Evolutionary conservation across 2,797 vertebrate species (phyloP).

Genomic region (Girardinus metallicus): DNA sequence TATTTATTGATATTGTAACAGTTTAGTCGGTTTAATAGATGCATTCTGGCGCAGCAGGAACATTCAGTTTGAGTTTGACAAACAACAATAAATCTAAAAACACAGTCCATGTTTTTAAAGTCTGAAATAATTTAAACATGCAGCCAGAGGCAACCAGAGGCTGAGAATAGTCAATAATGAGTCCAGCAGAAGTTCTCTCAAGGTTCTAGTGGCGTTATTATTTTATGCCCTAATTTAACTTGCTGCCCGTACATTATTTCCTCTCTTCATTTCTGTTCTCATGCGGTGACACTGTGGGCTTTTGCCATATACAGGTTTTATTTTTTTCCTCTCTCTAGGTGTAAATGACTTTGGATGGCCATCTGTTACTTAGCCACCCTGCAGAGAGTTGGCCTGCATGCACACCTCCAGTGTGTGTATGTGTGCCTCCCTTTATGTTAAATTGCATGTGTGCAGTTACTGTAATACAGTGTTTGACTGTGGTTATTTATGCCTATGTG

Average conservation of each 20-base stretch:
- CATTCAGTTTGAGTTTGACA: too few relatives aligned
- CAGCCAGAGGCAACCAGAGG: neutral
- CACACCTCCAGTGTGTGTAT: slow-evolving; percentile 64
- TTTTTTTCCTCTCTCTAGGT: slow-evolving; percentile 66
- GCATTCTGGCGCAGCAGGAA: too few relatives aligned
- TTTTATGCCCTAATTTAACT: neutral
- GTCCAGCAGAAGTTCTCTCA: neutral
- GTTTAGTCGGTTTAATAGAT: too few relatives aligned
- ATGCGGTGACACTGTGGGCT: slow-evolving; percentile 29
- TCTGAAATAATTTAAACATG: neutral
- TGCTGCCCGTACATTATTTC: neutral
- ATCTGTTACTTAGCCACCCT: slow-evolving; percentile 79
- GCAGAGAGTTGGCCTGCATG: slow-evolving; percentile 79
- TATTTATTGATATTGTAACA: too few relatives aligned
- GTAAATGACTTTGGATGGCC: slow-evolving; percentile 82
- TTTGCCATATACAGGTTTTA: slow-evolving; percentile 53
- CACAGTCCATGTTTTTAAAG: neutral
- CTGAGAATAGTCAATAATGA: neutral
- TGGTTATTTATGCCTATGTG: slow-evolving; percentile 63
- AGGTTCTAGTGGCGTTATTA: neutral
- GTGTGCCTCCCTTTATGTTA: slow-evolving; percentile 60
- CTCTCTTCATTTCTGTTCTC: slow-evolving; percentile 14
- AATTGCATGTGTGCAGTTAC: slow-evolving; percentile 51
- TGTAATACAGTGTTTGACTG: slow-evolving; percentile 53
- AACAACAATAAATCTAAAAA: too few relatives aligned